Evolutionary conservation across 92 coral and sea anemone species (phyloP).

Genomic region (Epizoanthus fatuus): DNA sequence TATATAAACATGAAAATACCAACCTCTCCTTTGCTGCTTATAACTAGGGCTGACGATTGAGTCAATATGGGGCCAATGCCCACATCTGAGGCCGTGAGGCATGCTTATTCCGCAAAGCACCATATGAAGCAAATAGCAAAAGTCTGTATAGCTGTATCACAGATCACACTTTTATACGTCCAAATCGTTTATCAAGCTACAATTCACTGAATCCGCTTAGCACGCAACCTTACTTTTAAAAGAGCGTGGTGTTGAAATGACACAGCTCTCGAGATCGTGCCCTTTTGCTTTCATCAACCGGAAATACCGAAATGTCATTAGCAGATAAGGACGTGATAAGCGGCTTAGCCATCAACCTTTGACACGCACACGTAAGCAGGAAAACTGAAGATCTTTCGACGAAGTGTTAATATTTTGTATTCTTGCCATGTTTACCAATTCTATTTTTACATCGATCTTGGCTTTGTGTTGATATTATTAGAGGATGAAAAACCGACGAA

Average conservation of each 20-base stretch:
- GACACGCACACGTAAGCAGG: slow-evolving; percentile 34
- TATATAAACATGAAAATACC: not conserved
- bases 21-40: slow-evolving; percentile 26
- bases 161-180: not conserved
- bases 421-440: not conserved
- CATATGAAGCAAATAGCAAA: not conserved
- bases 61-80: slow-evolving; percentile 33
- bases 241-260: slow-evolving; percentile 13
- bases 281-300: slow-evolving; percentile 36
- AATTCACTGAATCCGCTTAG: not conserved
- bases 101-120: slow-evolving; percentile 27
- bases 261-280: not conserved
- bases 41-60: slow-evolving; percentile 20
- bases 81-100: slow-evolving; percentile 23
- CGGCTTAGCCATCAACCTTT: not conserved
- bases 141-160: not conserved
- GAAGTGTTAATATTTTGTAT: not conserved
- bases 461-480: not conserved
- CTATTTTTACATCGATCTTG: not conserved
- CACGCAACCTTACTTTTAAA: not conserved
- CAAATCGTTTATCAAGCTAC: not conserved
- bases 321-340: not conserved
- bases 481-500: not conserved
- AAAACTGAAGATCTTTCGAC: slow-evolving; percentile 1
- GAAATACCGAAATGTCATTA: slow-evolving; percentile 35